Percentiles rank a stretch among this genome's conserved stretches.
Conservation (phyloP, 2,113 vertebrate genomes). For the Mystacornis crossleyi region DNA sequence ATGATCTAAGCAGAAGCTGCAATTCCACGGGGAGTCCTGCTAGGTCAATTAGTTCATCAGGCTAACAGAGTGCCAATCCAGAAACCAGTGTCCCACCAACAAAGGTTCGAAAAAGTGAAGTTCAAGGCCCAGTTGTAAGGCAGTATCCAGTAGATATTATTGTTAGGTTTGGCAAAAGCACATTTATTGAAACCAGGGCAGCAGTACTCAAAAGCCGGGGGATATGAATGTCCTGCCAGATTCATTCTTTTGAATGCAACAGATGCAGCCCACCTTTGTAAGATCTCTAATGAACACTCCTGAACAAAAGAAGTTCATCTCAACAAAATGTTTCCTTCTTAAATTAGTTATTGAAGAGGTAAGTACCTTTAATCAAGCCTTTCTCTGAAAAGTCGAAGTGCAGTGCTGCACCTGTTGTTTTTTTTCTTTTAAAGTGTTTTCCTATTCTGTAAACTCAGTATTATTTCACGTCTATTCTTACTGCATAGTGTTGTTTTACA, state of each 20-base stretch:
- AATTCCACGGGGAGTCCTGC: constrained; percentile 62
- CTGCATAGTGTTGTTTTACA: neutral
- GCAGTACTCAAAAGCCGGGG: neutral
- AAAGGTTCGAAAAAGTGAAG: constrained; percentile 29
- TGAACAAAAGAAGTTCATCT: constrained; percentile 30
- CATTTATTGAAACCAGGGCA: neutral
- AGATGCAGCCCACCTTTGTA: constrained; percentile 15
- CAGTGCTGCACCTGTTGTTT: neutral
- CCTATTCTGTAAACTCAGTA: neutral
- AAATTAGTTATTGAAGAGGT: constrained; percentile 10
- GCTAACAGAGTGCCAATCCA: constrained; percentile 61
- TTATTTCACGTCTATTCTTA: neutral
- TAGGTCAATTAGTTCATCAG: constrained; percentile 78
- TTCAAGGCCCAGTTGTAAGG: constrained; percentile 19
- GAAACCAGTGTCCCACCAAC: constrained; percentile 52
- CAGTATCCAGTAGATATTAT: constrained; percentile 19
- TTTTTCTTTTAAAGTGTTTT: neutral
- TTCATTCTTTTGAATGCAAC: neutral
- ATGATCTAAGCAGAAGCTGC: constrained; percentile 77
- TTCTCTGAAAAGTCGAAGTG: neutral
- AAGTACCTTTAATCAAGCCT: constrained; percentile 24
- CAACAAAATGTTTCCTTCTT: neutral
- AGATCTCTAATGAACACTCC: neutral
- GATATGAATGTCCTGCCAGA: neutral
- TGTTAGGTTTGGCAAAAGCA: constrained; percentile 4